Percentiles rank a stretch among this genome's conserved stretches.
Conservation (phyloP, 2,888 invertebrate species). For the Polydrusus cervinus region DNA sequence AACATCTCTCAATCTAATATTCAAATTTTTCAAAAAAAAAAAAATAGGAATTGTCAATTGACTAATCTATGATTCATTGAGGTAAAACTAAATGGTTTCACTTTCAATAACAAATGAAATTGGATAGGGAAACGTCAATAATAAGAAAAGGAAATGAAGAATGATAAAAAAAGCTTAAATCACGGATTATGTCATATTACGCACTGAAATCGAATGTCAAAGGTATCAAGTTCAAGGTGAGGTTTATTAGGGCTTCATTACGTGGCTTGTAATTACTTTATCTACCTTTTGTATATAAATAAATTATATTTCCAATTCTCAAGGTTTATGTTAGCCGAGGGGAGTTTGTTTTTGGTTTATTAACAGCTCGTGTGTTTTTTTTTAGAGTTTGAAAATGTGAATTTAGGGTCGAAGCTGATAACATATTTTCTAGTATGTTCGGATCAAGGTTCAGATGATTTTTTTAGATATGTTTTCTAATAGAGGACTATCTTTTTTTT, state of each 20-base stretch:
- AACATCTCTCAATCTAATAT: too few species aligned
- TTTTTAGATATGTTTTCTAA: too few species aligned
- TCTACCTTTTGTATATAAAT: background rate
- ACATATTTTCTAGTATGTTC: too few species aligned
- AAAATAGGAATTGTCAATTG: too few species aligned
- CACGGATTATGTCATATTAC: background rate
- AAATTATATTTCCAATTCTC: background rate
- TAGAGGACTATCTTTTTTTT: too few species aligned
- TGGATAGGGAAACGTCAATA: background rate
- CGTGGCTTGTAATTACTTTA: background rate
- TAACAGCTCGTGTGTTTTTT: background rate
- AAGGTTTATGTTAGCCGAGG: background rate
- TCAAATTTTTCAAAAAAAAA: too few species aligned
- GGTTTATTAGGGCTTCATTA: background rate
- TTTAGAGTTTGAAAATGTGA: too few species aligned
- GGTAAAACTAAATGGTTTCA: background rate
- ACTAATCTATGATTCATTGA: background rate
- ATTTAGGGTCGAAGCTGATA: too few species aligned
- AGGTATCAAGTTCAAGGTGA: slow-evolving; percentile 9
- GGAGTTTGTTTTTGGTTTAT: background rate
- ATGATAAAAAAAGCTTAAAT: background rate
- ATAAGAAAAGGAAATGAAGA: background rate
- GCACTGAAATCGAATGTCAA: background rate
- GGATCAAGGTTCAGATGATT: too few species aligned
- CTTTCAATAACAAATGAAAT: slow-evolving; percentile 6